These are phyloP conservation scores for Ammodytes marinus DNA, from an alignment of 2,113 vertebrate species.

Conservation along the genomic window DNA sequence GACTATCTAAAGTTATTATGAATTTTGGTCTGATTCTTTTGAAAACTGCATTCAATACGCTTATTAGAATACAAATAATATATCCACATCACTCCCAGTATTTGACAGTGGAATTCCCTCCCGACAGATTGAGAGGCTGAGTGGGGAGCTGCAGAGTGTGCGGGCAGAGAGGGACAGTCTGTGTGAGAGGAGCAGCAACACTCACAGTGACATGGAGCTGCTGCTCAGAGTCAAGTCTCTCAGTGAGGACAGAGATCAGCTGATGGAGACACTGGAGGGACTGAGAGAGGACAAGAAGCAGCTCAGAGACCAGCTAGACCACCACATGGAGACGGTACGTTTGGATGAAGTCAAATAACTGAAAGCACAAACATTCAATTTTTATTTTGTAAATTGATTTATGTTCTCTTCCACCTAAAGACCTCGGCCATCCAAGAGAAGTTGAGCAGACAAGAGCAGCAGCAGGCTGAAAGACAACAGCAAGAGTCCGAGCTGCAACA, in stretches of 20 bases:
- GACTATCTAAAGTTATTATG: neutral
- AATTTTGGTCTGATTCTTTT: neutral
- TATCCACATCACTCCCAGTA: neutral
- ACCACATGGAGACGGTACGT: neutral
- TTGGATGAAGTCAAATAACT: neutral
- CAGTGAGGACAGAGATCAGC: slow-evolving; percentile 57
- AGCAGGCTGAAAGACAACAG: slow-evolving; percentile 14
- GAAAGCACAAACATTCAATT: neutral
- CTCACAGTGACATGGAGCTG: slow-evolving; percentile 40
- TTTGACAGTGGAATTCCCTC: neutral
- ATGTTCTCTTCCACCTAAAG: slow-evolving; percentile 18
- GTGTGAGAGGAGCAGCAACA: neutral
- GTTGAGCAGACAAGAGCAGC: slow-evolving; percentile 37
- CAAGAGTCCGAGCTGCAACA: slow-evolving; percentile 31
- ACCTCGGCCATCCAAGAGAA: slow-evolving; percentile 34
- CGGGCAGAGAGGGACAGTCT: slow-evolving; percentile 53
- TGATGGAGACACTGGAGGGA: slow-evolving; percentile 41
- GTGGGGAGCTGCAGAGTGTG: slow-evolving; percentile 35
- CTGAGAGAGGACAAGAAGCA: slow-evolving; percentile 44
- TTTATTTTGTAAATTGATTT: neutral
- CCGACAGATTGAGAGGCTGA: slow-evolving; percentile 15
- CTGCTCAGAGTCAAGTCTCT: slow-evolving; percentile 36
- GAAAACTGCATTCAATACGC: neutral
- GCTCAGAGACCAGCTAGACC: slow-evolving; percentile 3
- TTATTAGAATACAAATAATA: neutral